A percentile compares a stretch with the other conserved stretches of the same genome.
Evolutionary conservation across 2,113 vertebrate species (phyloP).

Genomic region (Papio anubis): DNA sequence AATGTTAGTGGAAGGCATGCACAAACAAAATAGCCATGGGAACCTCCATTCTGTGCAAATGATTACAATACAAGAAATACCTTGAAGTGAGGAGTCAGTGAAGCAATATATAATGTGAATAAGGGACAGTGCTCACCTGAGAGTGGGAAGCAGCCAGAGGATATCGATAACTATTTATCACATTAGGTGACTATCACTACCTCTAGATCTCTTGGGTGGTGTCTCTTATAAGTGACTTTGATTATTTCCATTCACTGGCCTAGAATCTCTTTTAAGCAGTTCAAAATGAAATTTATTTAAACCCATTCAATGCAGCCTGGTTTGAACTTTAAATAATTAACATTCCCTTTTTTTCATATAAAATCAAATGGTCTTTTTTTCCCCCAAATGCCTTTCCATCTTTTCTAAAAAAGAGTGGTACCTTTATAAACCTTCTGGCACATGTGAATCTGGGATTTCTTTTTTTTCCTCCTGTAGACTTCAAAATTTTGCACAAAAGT

Average conservation of each 20-base stretch:
- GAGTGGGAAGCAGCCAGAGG: not conserved
- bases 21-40: constrained; percentile 7
- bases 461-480: not conserved
- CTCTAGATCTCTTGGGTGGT: not conserved
- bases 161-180: not conserved
- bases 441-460: not conserved
- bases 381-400: not conserved
- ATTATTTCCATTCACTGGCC: constrained; percentile 35
- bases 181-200: constrained; percentile 11
- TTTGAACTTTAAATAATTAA: constrained; percentile 55
- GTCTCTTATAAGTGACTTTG: not conserved
- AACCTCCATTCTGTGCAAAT: constrained; percentile 71
- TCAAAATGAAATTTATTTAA: constrained; percentile 40
- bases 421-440: not conserved
- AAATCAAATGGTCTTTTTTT: not conserved
- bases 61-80: constrained; percentile 50
- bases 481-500: constrained; percentile 42
- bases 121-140: not conserved
- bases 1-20: constrained; percentile 56
- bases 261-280: constrained; percentile 28
- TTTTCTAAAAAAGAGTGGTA: constrained; percentile 35
- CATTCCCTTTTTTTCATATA: not conserved
- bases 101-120: constrained; percentile 7
- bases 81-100: constrained; percentile 40
- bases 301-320: not conserved